Percentiles rank a stretch among this genome's conserved stretches.
Evolutionary conservation across 2,797 vertebrate genomes (phyloP).

Genomic region (Mallotus villosus): DNA sequence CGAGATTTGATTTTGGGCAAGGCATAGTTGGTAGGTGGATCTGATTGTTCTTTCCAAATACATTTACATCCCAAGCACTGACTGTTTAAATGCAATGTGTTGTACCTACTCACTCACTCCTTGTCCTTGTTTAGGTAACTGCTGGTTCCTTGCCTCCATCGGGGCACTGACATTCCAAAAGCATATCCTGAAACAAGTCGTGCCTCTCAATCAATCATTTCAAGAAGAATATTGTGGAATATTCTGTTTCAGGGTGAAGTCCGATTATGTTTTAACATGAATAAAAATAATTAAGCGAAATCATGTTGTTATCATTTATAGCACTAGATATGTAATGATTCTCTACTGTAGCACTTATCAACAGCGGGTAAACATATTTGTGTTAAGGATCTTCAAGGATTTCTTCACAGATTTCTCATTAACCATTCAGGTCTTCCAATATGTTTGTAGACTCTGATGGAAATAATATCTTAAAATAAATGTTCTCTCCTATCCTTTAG

Average conservation of each 20-base stretch:
- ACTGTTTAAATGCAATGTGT: neutral
- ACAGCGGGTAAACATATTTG: no score
- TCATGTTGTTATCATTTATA: no score
- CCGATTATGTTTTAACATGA: no score
- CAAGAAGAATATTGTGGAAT: conserved; percentile 66
- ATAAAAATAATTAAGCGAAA: neutral
- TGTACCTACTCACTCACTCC: neutral
- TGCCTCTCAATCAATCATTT: conserved; percentile 65
- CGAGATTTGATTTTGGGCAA: conserved; percentile 75
- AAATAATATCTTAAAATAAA: neutral
- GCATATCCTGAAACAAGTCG: conserved; percentile 46
- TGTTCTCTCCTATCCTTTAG: conserved; percentile 42
- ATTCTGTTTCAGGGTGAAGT: conserved; percentile 75
- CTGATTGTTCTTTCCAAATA: neutral
- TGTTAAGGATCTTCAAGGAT: no score
- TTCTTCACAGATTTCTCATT: no score
- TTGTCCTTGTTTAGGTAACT: conserved; percentile 61
- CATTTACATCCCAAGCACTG: no score
- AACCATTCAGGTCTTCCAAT: neutral
- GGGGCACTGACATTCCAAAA: conserved; percentile 71
- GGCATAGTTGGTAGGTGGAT: conserved; percentile 63
- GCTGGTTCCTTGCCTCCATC: conserved; percentile 78
- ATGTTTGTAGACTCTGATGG: neutral
- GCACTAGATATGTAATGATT: no score
- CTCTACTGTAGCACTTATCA: no score